Percentiles rank a stretch among this genome's conserved stretches.
These are phyloP conservation scores for Trachymyrmex septentrionalis DNA, from an alignment of 1,140 invertebrate species.

Conservation along the genomic window DNA sequence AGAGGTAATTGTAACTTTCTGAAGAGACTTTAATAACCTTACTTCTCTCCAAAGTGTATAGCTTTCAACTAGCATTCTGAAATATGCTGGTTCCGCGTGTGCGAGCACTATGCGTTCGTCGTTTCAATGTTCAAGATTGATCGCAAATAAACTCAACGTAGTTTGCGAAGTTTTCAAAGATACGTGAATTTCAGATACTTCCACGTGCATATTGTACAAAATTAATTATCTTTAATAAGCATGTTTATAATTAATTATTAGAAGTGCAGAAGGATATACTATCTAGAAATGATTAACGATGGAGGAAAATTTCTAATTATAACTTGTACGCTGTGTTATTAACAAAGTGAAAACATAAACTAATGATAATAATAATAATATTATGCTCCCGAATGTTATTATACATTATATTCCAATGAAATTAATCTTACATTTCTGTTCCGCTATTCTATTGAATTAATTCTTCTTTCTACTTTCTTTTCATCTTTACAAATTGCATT, in stretches of 20 bases:
- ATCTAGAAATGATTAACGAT: neutral
- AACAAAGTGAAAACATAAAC: neutral
- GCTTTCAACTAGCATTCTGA: constrained; percentile 2
- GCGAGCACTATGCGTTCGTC: neutral
- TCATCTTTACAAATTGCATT: too few species aligned
- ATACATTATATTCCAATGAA: too few species aligned
- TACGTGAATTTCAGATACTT: neutral
- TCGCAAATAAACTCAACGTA: neutral
- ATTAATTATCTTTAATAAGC: constrained; percentile 32
- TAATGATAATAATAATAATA: too few species aligned
- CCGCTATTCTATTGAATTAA: too few species aligned
- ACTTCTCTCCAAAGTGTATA: neutral
- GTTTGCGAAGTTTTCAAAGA: constrained; percentile 10
- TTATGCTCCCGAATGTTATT: too few species aligned
- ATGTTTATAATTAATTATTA: constrained; percentile 6
- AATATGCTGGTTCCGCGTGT: neutral
- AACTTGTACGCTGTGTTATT: neutral
- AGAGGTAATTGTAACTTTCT: constrained; percentile 40
- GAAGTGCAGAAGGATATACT: neutral
- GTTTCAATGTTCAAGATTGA: constrained; percentile 2
- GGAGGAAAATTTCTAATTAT: constrained; percentile 9
- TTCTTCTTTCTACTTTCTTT: too few species aligned
- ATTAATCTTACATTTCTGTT: too few species aligned
- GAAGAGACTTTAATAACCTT: constrained; percentile 41
- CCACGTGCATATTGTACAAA: neutral